These are phyloP conservation scores for Platyrinchus mystaceus DNA, from an alignment of 2,797 vertebrate species.

Conservation along the genomic window DNA sequence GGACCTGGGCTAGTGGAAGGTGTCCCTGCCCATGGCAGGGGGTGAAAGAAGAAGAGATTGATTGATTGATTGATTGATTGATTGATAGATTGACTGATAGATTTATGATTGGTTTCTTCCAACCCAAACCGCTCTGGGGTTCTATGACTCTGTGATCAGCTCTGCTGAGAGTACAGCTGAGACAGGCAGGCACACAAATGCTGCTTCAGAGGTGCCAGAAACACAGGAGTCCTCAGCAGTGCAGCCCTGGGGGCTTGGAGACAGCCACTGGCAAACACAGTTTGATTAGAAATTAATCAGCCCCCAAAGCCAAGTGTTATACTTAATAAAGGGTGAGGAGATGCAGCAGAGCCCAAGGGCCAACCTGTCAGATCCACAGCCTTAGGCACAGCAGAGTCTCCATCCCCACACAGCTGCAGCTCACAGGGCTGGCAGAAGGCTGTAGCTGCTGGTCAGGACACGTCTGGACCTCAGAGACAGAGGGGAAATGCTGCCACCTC, in stretches of 20 bases:
- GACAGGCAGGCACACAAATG: neutral
- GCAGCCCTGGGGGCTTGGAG: neutral
- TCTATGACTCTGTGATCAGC: neutral
- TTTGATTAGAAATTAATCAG: neutral
- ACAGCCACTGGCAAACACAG: neutral
- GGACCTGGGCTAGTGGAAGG: neutral
- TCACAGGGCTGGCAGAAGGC: neutral
- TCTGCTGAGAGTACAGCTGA: neutral
- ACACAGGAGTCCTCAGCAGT: neutral
- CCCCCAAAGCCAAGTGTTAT: neutral
- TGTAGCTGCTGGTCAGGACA: neutral
- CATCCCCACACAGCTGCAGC: neutral
- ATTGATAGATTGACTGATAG: neutral
- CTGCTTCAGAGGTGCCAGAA: neutral
- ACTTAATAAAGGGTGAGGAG: neutral
- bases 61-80: neutral
- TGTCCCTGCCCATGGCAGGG: neutral
- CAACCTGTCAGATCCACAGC: neutral
- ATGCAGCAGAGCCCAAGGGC: neutral
- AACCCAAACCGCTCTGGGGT: neutral
- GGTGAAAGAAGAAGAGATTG: neutral
- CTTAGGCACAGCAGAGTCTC: rapidly evolving
- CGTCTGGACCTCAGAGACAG: neutral
- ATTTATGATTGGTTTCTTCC: neutral
- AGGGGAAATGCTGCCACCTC: neutral